These are phyloP conservation scores for Drosophila nigrodunni DNA, from an alignment of 1,140 invertebrate genomes.

Conservation along the genomic window DNA sequence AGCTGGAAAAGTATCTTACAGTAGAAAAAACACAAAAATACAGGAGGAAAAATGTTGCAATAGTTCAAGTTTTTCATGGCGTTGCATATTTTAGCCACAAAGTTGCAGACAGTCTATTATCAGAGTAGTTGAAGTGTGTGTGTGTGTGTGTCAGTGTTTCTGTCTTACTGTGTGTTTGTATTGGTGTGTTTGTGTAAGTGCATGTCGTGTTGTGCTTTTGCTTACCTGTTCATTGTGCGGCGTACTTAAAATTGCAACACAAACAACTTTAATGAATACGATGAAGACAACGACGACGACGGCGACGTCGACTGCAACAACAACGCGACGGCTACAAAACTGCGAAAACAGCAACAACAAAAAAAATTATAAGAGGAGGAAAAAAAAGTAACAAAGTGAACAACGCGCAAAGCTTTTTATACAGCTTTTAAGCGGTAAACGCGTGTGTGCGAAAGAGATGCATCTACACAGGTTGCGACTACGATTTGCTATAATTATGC, in stretches of 20 bases:
- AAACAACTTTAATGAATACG: conserved; percentile 81
- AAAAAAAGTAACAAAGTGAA: conserved; percentile 54
- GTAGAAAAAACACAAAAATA: conserved; percentile 14
- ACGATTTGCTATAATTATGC: conserved; percentile 62
- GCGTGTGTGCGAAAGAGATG: conserved; percentile 48
- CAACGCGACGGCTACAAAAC: conserved; percentile 37
- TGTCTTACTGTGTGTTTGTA: conserved; percentile 37
- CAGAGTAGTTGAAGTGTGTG: conserved; percentile 33
- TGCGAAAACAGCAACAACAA: conserved; percentile 53
- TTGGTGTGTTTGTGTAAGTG: conserved; percentile 47
- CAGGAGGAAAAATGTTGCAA: conserved; percentile 60
- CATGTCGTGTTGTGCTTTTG: conserved; percentile 46
- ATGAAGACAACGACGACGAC: conserved; percentile 52
- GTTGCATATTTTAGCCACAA: conserved; percentile 72
- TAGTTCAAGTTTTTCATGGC: conserved; percentile 78
- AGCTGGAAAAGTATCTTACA: conserved; percentile 48
- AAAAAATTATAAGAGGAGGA: conserved; percentile 9
- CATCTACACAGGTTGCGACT: conserved; percentile 20
- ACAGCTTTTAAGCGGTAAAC: conserved; percentile 41
- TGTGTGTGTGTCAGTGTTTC: conserved; percentile 33
- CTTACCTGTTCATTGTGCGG: conserved; percentile 80
- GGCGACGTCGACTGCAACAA: conserved; percentile 27
- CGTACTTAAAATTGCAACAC: conserved; percentile 79
- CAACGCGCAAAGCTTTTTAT: conserved; percentile 62
- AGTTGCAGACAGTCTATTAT: conserved; percentile 50